Percentiles rank a stretch among this genome's conserved stretches.
These are phyloP conservation scores for Sinocyclocheilus maitianheensis DNA, from an alignment of 2,113 vertebrate genomes.

Conservation along the genomic window DNA sequence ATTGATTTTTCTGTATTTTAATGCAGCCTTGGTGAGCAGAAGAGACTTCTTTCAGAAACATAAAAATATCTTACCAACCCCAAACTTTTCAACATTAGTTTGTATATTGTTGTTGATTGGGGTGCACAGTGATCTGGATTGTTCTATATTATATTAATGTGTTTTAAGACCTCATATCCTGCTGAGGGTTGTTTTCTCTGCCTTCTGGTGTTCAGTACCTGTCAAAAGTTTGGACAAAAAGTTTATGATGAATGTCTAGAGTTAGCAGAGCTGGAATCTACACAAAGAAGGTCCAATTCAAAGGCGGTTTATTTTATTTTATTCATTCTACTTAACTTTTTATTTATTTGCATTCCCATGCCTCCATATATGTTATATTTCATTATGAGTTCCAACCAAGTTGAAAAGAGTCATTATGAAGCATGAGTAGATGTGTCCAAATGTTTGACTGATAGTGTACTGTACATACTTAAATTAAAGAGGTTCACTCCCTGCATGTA, in stretches of 20 bases:
- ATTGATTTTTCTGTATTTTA: not conserved
- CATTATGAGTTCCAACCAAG: not conserved
- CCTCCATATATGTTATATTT: too few relatives aligned
- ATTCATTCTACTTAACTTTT: too few relatives aligned
- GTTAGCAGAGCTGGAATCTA: not conserved
- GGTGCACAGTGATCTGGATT: not conserved
- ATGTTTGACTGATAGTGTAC: constrained; percentile 9
- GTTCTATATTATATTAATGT: not conserved
- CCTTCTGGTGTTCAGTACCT: not conserved
- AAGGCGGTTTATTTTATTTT: not conserved
- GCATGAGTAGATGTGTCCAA: not conserved
- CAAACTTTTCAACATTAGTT: not conserved
- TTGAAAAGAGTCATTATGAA: not conserved
- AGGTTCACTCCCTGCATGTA: not conserved
- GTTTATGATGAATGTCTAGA: not conserved
- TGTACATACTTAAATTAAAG: not conserved
- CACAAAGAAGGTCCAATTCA: not conserved
- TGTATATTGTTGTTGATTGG: not conserved
- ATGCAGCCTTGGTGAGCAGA: not conserved
- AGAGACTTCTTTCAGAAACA: not conserved
- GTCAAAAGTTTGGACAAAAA: not conserved
- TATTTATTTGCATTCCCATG: too few relatives aligned
- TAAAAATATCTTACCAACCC: not conserved
- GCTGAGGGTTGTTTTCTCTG: constrained; percentile 23
- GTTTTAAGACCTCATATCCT: constrained; percentile 43